Base-by-base conservation (phyloP, 53 echinoderm and acorn worm species). In the Henricia sp. region DNA sequence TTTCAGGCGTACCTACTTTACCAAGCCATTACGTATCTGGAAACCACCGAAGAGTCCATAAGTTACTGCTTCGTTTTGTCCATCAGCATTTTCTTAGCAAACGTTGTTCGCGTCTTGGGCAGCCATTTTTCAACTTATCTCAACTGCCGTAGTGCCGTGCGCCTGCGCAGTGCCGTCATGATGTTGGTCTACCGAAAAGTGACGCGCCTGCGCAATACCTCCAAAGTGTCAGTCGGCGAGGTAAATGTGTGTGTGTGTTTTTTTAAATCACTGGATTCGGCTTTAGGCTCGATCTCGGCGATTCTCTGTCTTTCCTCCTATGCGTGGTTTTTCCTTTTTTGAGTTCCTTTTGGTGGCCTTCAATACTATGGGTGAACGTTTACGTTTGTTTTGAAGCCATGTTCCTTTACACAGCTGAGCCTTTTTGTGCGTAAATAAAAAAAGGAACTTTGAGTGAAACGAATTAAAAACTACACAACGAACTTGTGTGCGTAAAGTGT, bases 121-220 rank as follows among this genome's bases (percentile, higher is more conserved):
- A 63, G 67, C 26, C 74, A 90, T 37, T 90, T 93, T 38, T 66
- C 86, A 14, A 86, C 70, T 77, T 93, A 93, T 77, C 50, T 90
- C 21, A 90, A 82, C 55, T 80, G 84, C 35, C 58, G 93, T 6
- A 92, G 85, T 37, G 87, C 95, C 0, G 86, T 84, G 46, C 89
- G 92, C 30, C 65, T 95, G 58, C 86, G 92, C 48, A 74, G 89
- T 71, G 88, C 92, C 9, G 72, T 95, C 11, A 54, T 92, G 46
- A 89, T 92, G 80, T 30, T 86, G 35, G 27, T 95, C n/a, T 95
- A 95, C 84, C 87, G 83, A 42, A 92, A 90, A 46, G 82, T 95
- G 1, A 56, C 84, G 30, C 89, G 77, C 9, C 71, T 95, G 35
- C 89, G 89, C 42, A 77, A 65, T 67, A 62, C 87, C 16, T 52